Base-by-base conservation (phyloP, 1,140 invertebrate genomes). In the Ruditapes philippinarum region DNA sequence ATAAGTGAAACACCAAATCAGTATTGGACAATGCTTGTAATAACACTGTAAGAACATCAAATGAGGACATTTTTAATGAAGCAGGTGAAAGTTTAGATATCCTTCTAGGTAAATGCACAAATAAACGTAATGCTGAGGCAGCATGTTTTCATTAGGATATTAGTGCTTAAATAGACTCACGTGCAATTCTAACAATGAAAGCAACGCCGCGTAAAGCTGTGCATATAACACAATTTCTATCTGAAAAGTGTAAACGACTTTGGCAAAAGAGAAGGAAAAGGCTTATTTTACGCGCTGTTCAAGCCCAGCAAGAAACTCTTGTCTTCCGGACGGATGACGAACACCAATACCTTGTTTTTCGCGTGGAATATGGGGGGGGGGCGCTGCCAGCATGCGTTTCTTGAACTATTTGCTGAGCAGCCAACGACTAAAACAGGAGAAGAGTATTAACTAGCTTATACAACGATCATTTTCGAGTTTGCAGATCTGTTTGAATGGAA, bases 401-500 rank as follows among this genome's bases (percentile, higher is more conserved):
- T 25, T 68, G 11, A 70, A 70, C 25, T 4, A 70, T 5, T 25
- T 78, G 38, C 19, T 78, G 38, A 49, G 42, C 14, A 45, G 42
- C 5, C 42, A 45, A 7, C 14, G 5, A 14, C 42, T 5, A 45
- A 45, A 7, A 7, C 5, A 45, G 42, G 14, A 7, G 42, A 45
- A 45, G 42, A n/a, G n/a, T n/a, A n/a, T n/a, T 78, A 45, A 11
- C 45, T 42, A 12, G 74, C 74, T 2, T 78, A 78, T 25, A 45
- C 74, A 4, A 78, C 74, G 14, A 78, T 5, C 42, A 49, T 42
- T 17, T 78, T 78, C 14, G 45, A 78, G 25, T 78, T 78, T 51
- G 74, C 65, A 25, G 36, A 78, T 14, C 42, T 78, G 5, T 78
- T 45, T 49, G 45, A 45, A 42, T 45, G 42, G 74, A 51, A 25